These are phyloP conservation scores for Leucophenga varia DNA, from an alignment of 1,140 invertebrate species.

Conservation along the genomic window DNA sequence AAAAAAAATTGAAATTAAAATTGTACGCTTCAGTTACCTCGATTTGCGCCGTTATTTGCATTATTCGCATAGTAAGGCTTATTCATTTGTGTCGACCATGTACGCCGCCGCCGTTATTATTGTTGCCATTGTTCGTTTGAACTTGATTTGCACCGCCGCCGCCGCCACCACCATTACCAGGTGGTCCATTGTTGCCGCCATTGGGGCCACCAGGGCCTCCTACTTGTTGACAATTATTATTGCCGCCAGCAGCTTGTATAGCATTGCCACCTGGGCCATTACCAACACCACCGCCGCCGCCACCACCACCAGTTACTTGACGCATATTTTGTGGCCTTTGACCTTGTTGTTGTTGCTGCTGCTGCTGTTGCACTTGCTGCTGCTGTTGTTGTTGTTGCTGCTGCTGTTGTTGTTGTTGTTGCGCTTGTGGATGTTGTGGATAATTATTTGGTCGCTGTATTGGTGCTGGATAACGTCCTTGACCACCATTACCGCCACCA, in stretches of 20 bases:
- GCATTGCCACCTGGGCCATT: constrained; percentile 32
- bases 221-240: constrained; percentile 15
- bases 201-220: constrained; percentile 14
- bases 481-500: constrained; percentile 34
- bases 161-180: constrained; percentile 27
- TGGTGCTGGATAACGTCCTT: constrained; percentile 52
- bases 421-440: constrained; percentile 56
- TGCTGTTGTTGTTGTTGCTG: constrained; percentile 55
- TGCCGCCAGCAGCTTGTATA: constrained; percentile 33
- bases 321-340: constrained; percentile 50
- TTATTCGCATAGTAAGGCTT: constrained; percentile 55
- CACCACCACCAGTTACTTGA: constrained; percentile 42
- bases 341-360: constrained; percentile 31
- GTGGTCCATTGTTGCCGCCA: constrained; percentile 24
- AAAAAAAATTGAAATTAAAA: too few relatives aligned
- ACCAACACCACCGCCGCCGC: constrained; percentile 20
- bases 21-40: constrained; percentile 51
- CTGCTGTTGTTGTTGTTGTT: constrained; percentile 44
- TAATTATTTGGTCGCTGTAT: constrained; percentile 57
- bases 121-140: constrained; percentile 1
- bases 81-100: constrained; percentile 33
- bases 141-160: constrained; percentile 26
- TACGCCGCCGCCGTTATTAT: constrained; percentile 16
- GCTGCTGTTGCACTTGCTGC: constrained; percentile 50
- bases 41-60: constrained; percentile 36